Conservation (phyloP, 1,140 invertebrate species). For the Drosophila lacteicornis region DNA sequence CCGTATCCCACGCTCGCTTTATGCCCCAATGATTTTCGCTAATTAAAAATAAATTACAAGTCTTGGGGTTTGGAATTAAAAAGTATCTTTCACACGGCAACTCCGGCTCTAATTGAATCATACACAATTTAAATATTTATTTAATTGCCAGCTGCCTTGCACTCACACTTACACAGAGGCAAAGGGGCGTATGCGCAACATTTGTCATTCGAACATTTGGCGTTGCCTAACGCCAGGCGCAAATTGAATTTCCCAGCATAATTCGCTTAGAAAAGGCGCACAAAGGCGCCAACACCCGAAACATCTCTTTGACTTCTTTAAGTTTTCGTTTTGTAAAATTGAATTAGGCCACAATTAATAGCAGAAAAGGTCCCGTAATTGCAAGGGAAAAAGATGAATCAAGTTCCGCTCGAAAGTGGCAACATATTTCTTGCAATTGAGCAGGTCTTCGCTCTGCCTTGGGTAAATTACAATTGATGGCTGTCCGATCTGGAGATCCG, state of each 20-base stretch:
- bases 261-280: constrained; percentile 28
- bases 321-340: constrained; percentile 29
- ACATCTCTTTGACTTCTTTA: constrained; percentile 63
- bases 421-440: constrained; percentile 23
- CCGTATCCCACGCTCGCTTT: constrained; percentile 27
- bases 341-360: constrained; percentile 33
- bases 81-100: constrained; percentile 57
- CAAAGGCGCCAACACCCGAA: background rate
- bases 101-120: constrained; percentile 52
- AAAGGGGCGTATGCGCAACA: constrained; percentile 44
- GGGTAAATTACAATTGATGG: constrained; percentile 32
- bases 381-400: constrained; percentile 29
- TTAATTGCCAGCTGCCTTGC: constrained; percentile 55
- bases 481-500: constrained; percentile 9
- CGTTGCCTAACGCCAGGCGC: constrained; percentile 51
- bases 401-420: constrained; percentile 13
- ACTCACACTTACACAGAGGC: background rate
- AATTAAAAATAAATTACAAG: constrained; percentile 76
- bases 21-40: constrained; percentile 62
- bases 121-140: constrained; percentile 75
- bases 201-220: constrained; percentile 46
- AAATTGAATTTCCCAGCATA: constrained; percentile 61
- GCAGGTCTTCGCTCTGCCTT: background rate
- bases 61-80: constrained; percentile 42
- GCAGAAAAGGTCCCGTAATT: constrained; percentile 23